Conservation (phyloP, 2,888 invertebrate genomes). For the Hyles lineata region DNA sequence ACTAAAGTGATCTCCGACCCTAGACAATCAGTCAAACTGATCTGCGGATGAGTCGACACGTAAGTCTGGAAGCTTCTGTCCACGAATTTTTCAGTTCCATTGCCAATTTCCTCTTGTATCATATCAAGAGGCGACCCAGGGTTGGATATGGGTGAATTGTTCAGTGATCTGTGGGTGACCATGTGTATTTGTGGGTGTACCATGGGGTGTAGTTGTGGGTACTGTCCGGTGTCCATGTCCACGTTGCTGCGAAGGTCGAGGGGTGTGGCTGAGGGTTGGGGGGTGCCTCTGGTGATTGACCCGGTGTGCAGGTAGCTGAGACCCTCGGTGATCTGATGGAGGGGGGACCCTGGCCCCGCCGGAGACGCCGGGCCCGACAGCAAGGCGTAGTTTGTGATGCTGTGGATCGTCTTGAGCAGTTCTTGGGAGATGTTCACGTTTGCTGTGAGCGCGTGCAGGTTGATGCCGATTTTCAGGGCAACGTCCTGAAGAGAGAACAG, state of each 20-base stretch:
- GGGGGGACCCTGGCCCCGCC: constrained; percentile 74
- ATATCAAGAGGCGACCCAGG: constrained; percentile 90
- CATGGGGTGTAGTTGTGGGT: constrained; percentile 72
- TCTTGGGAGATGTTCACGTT: constrained; percentile 68
- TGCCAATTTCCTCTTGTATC: constrained; percentile 88
- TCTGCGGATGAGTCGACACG: constrained; percentile 89
- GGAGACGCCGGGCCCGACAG: constrained; percentile 62
- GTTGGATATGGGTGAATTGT: constrained; percentile 86
- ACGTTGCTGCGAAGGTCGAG: constrained; percentile 81
- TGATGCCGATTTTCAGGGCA: constrained; percentile 82
- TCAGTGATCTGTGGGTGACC: constrained; percentile 83
- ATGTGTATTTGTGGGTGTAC: constrained; percentile 74
- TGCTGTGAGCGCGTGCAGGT: constrained; percentile 70
- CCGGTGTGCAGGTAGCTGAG: constrained; percentile 91
- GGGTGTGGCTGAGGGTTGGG: constrained; percentile 84
- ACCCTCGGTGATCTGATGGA: constrained; percentile 88
- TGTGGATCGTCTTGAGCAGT: constrained; percentile 61
- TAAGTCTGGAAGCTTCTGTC: constrained; percentile 55
- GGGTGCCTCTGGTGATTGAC: constrained; percentile 88
- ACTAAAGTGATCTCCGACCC: constrained; percentile 93
- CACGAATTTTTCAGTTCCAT: constrained; percentile 61
- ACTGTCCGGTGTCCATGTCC: constrained; percentile 81
- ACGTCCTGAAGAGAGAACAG: constrained; percentile 62
- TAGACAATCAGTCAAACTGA: constrained; percentile 95
- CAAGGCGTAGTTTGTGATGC: constrained; percentile 61